These are phyloP conservation scores for Drosophila rufa DNA, from an alignment of 1,140 invertebrate genomes.

Conservation along the genomic window DNA sequence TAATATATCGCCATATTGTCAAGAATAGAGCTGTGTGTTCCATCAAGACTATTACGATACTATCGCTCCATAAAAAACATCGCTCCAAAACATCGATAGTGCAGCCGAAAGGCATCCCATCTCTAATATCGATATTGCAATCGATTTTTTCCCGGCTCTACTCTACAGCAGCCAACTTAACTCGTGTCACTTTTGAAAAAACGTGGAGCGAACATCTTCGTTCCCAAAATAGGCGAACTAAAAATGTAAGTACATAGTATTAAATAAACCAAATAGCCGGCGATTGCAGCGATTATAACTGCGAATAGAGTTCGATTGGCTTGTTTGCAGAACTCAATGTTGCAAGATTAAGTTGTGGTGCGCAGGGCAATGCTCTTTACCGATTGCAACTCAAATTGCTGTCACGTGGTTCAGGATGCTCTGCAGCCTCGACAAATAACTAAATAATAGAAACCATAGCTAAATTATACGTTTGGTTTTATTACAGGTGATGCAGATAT, in stretches of 20 bases:
- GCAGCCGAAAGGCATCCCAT: too few species aligned
- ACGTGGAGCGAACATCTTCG: constrained; percentile 7
- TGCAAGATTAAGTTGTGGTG: constrained; percentile 56
- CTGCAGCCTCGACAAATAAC: constrained; percentile 28
- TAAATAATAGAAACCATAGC: neutral
- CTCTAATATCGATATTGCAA: too few species aligned
- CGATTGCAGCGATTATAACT: constrained; percentile 76
- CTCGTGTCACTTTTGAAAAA: constrained; percentile 6
- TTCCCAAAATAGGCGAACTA: fast-evolving
- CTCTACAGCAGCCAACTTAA: constrained; percentile 1
- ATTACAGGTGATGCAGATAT: constrained; percentile 43
- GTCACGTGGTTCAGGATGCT: constrained; percentile 48
- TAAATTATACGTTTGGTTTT: neutral
- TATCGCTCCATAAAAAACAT: too few species aligned
- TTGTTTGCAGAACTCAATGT: constrained; percentile 71
- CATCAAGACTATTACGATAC: too few species aligned
- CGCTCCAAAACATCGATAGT: too few species aligned
- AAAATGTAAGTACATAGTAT: constrained; percentile 19
- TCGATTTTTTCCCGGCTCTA: too few species aligned
- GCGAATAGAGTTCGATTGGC: constrained; percentile 34
- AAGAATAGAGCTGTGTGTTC: too few species aligned
- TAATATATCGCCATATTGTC: too few species aligned
- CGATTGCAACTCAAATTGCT: constrained; percentile 32
- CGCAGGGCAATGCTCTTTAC: constrained; percentile 4
- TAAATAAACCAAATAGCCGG: neutral